phyloP scores from a whole-genome alignment of 1,140 invertebrate species.

The Brachionus plicatilis region DNA sequence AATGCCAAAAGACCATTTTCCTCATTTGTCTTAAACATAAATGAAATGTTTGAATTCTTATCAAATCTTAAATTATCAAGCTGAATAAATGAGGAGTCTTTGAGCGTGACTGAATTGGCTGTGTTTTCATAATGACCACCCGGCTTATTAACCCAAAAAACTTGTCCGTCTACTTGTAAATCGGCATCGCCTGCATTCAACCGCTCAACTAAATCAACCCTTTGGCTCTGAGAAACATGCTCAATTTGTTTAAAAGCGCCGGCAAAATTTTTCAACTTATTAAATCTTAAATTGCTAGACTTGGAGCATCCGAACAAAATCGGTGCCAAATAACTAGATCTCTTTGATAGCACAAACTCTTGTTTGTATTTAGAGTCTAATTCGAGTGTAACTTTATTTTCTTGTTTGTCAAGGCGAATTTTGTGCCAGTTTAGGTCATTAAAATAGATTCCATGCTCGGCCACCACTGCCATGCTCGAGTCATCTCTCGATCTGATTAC shows the following conservation, averaged over 20 bases:
- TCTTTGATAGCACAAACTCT: neutral
- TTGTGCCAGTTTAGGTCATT: slow-evolving; percentile 22
- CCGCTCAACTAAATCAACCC: neutral
- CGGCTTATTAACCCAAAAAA: neutral
- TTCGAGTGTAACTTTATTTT: neutral
- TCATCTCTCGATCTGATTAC: neutral
- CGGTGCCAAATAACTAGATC: neutral
- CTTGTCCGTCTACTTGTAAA: neutral
- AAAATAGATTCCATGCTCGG: slow-evolving; percentile 1
- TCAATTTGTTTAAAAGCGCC: neutral
- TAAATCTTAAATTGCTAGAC: neutral
- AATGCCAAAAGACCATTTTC: slow-evolving; percentile 20
- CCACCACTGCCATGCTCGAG: neutral
- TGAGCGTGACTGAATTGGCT: neutral
- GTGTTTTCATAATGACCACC: neutral
- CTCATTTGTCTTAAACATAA: slow-evolving; percentile 39
- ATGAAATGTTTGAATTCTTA: neutral
- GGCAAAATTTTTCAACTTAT: slow-evolving; percentile 11
- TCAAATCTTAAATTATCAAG: slow-evolving; percentile 31
- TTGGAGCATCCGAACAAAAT: neutral
- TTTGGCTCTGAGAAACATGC: neutral
- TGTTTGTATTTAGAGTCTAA: slow-evolving; percentile 38
- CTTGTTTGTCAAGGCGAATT: neutral
- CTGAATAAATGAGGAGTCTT: slow-evolving; percentile 11
- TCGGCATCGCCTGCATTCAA: neutral